Evolutionary conservation across 2,113 vertebrate genomes (phyloP).

Genomic region (Artemisiospiza belli): DNA sequence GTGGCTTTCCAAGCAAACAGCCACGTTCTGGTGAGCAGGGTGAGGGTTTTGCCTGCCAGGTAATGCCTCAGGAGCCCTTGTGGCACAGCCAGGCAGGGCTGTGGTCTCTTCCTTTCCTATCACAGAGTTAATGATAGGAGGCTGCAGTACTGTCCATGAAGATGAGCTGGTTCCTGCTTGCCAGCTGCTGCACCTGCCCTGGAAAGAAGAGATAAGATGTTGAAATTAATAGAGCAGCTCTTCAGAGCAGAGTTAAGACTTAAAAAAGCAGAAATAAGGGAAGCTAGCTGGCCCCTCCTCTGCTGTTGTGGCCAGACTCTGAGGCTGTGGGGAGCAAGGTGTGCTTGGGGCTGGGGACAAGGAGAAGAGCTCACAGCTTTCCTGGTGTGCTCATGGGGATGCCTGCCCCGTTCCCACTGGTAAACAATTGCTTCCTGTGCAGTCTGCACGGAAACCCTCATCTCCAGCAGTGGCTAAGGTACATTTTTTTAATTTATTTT

Average conservation of each 20-base stretch:
- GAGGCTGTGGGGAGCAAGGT: background rate
- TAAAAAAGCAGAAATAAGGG: background rate
- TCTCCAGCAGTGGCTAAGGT: background rate
- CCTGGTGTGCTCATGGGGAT: background rate
- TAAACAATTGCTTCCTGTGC: background rate
- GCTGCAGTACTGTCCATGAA: background rate
- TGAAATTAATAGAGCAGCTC: background rate
- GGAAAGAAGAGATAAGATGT: conserved; percentile 5
- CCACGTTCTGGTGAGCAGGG: background rate
- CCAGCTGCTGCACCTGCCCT: conserved; percentile 17
- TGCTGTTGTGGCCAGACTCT: accelerated
- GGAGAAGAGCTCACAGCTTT: background rate
- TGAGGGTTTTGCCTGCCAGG: background rate
- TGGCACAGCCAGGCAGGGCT: background rate
- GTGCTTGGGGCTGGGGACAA: background rate
- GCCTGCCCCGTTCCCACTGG: accelerated
- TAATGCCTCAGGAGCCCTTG: background rate
- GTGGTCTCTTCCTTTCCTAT: background rate
- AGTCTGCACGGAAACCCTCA: background rate
- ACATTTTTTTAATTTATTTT: background rate
- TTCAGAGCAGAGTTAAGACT: background rate
- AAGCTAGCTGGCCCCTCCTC: background rate
- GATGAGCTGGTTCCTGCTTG: background rate
- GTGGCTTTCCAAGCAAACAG: background rate
- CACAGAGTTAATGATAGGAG: background rate